Base-by-base conservation (phyloP, 2,888 invertebrate species). In the Adineta ricciae region DNA sequence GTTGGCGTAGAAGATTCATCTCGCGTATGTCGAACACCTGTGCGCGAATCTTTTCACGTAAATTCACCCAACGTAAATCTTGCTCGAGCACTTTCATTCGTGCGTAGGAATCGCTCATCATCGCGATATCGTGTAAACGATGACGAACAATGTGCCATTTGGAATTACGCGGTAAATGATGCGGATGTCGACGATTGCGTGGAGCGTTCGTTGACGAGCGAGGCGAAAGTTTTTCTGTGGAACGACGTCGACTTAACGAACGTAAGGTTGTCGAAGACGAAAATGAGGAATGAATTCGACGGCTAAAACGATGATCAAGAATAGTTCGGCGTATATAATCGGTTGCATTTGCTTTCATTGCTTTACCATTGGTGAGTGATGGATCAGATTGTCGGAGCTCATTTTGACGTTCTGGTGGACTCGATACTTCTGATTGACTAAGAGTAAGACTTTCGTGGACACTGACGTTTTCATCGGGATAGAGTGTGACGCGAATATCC, bases 241-340 rank as follows among this genome's bases (percentile, higher is more conserved):
- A 64, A 38, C 78, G 78, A 78, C 78, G 78, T 24, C 24, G n/a
- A 41, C 24, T 41, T n/a, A 78, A 41, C 1, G 78, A n/a, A 38
- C 78, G 38, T 78, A 78, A n/a, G 9, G 78, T 41, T 78, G 78
- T n/a, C n/a, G 41, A 78, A 24, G 41, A 41, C n/a, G 41, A 38
- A 41, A 41, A 78, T 41, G 78, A 41, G 38, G 78, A 78, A 78
- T 78, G 78, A n/a, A 78, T 38, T 78, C 78, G 78, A 78, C 78
- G 78, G 41, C n/a, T n/a, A n/a, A 78, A 41, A 38, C 41, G 38
- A 41, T 32, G 38, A 7, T 78, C 78, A 38, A 78, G 24, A 41
- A 78, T 4, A 38, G 38, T n/a, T 24, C n/a, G 21, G 21, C 78
- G 38, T 41, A 41, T 8, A 24, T n/a, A 41, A 24, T 78, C 78